Conservation (phyloP, 2,888 invertebrate species). For the Papilio elwesi region DNA sequence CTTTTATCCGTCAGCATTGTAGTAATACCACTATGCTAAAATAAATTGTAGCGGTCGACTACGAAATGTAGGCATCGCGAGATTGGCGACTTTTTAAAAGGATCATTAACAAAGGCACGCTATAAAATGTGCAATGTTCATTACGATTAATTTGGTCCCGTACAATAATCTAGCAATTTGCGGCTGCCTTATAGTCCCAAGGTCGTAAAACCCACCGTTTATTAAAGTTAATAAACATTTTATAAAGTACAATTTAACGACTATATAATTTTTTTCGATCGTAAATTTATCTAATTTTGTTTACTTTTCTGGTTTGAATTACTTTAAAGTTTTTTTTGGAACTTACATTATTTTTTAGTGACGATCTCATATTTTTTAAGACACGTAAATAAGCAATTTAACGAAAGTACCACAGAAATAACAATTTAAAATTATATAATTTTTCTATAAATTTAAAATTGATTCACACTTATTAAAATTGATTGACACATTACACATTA, state of each 20-base stretch:
- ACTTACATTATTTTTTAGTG: slow-evolving; percentile 3
- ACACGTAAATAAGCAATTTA: no score
- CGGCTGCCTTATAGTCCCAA: slow-evolving; percentile 38
- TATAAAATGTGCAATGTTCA: slow-evolving; percentile 32
- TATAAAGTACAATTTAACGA: slow-evolving; percentile 50
- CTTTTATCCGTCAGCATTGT: slow-evolving; percentile 15
- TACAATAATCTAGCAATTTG: slow-evolving; percentile 38
- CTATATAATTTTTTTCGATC: slow-evolving; percentile 46
- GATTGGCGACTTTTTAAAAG: slow-evolving; percentile 27
- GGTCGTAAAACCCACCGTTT: slow-evolving; percentile 51
- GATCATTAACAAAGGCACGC: slow-evolving; percentile 18
- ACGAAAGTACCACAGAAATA: no score
- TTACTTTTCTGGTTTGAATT: slow-evolving; percentile 34
- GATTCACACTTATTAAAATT: no score
- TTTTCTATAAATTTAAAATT: no score
- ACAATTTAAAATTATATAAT: no score
- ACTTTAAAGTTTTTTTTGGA: not conserved
- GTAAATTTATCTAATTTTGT: slow-evolving; percentile 41
- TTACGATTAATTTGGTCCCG: slow-evolving; percentile 30
- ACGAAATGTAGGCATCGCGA: not conserved
- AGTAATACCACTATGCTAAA: slow-evolving; percentile 11
- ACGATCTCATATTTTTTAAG: not conserved
- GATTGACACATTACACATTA: no score
- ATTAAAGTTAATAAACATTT: slow-evolving; percentile 56
- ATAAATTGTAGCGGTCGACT: slow-evolving; percentile 3